phyloP scores from a whole-genome alignment of 2,113 vertebrate species.

The Triplophysa siluroides region DNA sequence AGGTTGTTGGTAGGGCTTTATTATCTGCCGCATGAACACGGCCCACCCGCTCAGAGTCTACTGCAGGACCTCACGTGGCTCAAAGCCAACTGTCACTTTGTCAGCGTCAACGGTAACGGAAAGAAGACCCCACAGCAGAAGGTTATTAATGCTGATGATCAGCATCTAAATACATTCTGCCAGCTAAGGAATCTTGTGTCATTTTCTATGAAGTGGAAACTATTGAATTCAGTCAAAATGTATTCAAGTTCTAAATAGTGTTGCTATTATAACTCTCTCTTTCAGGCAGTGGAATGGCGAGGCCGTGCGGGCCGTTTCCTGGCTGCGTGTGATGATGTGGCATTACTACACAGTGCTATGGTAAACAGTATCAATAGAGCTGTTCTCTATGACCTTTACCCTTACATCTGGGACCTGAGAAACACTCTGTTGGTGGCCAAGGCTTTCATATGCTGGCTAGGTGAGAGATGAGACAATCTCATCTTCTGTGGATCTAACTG shows the following conservation, averaged over 20 bases:
- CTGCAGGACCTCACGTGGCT: slow-evolving; percentile 83
- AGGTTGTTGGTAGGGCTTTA: slow-evolving; percentile 82
- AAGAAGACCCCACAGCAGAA: slow-evolving; percentile 72
- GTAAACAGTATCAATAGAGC: slow-evolving; percentile 74
- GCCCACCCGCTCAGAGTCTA: slow-evolving; percentile 70
- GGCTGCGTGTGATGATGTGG: slow-evolving; percentile 72
- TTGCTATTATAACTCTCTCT: background rate
- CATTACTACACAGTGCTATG: slow-evolving; percentile 77
- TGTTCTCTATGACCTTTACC: slow-evolving; percentile 84
- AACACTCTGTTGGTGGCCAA: slow-evolving; percentile 80
- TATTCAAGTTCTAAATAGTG: no score
- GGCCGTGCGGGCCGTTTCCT: slow-evolving; percentile 72
- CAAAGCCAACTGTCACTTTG: slow-evolving; percentile 72
- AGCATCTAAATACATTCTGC: background rate
- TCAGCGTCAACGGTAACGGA: slow-evolving; percentile 68
- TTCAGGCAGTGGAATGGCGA: slow-evolving; percentile 73
- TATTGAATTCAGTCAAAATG: background rate
- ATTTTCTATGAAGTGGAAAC: background rate
- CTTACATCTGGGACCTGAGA: slow-evolving; percentile 85
- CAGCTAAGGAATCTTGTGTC: background rate
- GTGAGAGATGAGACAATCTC: slow-evolving; percentile 57
- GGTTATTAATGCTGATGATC: slow-evolving; percentile 54
- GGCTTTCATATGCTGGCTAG: slow-evolving; percentile 83
- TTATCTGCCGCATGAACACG: slow-evolving; percentile 83
- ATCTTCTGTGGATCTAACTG: no score